phyloP scores from a whole-genome alignment of 2,888 invertebrate genomes.

The Xanthorhoe spadicearia region DNA sequence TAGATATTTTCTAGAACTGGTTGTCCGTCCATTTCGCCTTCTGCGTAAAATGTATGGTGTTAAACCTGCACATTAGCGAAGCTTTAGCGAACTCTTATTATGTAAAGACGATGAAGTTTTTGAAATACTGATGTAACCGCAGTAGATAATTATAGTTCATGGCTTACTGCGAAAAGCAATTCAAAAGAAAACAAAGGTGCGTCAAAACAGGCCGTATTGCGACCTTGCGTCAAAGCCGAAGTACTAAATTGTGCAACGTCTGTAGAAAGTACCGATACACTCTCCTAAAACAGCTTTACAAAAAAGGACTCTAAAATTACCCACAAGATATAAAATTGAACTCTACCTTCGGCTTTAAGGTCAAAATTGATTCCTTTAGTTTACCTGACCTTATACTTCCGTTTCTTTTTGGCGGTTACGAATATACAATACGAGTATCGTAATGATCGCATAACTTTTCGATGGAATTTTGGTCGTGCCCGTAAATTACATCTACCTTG shows the following conservation, averaged over 20 bases:
- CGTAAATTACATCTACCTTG: conserved; percentile 31
- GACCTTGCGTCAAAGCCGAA: conserved; percentile 57
- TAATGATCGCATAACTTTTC: conserved; percentile 37
- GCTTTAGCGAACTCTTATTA: neutral
- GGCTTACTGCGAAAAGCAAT: conserved; percentile 29
- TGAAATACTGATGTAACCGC: conserved; percentile 21
- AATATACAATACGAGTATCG: conserved; percentile 32
- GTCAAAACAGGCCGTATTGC: conserved; percentile 47
- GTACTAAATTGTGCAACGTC: conserved; percentile 48
- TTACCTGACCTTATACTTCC: conserved; percentile 50
- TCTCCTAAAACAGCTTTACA: conserved; percentile 58
- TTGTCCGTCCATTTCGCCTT: neutral
- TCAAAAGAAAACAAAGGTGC: conserved; percentile 49
- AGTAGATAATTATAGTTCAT: conserved; percentile 11
- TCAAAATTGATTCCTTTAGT: conserved; percentile 31
- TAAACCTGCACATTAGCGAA: neutral
- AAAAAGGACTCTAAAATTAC: conserved; percentile 45
- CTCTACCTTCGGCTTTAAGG: conserved; percentile 15
- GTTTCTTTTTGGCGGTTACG: conserved; percentile 39
- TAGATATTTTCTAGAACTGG: neutral
- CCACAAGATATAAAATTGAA: conserved; percentile 40
- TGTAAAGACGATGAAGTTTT: conserved; percentile 1
- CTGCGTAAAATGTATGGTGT: neutral
- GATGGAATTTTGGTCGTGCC: conserved; percentile 38
- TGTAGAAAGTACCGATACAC: conserved; percentile 64